Conservation (phyloP, 2,888 invertebrate species). For the Eupithecia dodoneata region DNA sequence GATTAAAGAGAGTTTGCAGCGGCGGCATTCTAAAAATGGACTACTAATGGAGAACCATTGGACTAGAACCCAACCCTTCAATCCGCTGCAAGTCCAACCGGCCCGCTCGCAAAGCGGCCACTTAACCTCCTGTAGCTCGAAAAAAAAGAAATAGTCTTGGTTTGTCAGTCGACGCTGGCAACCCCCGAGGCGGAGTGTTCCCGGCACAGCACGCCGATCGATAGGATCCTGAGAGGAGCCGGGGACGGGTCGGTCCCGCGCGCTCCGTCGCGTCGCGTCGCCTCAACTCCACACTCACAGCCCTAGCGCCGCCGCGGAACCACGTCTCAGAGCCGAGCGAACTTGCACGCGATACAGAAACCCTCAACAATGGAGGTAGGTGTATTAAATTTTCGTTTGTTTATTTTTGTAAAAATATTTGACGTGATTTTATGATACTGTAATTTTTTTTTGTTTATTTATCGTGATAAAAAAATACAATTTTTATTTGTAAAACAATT, state of each 20-base stretch:
- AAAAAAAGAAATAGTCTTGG: neutral
- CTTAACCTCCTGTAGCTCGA: neutral
- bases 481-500: neutral
- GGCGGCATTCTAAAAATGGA: no score
- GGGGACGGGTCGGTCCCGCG: neutral
- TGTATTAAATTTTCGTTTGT: neutral
- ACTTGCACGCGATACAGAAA: constrained; percentile 16
- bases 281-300: constrained; percentile 40
- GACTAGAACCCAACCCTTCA: neutral
- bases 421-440: neutral
- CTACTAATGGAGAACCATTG: no score
- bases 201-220: constrained; percentile 63
- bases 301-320: constrained; percentile 41
- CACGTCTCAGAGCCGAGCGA: constrained; percentile 16
- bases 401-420: neutral
- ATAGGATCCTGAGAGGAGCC: constrained; percentile 61
- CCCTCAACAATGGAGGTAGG: constrained; percentile 18
- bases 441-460: neutral
- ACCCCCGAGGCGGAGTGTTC: constrained; percentile 42
- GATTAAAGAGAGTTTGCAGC: neutral
- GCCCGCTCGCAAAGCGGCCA: neutral
- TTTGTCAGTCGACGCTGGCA: constrained; percentile 33
- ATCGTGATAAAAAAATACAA: accelerated
- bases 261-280: neutral
- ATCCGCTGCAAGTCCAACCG: neutral